phyloP scores from a whole-genome alignment of 2,113 vertebrate species.

The Cranoglanis bouderius region DNA sequence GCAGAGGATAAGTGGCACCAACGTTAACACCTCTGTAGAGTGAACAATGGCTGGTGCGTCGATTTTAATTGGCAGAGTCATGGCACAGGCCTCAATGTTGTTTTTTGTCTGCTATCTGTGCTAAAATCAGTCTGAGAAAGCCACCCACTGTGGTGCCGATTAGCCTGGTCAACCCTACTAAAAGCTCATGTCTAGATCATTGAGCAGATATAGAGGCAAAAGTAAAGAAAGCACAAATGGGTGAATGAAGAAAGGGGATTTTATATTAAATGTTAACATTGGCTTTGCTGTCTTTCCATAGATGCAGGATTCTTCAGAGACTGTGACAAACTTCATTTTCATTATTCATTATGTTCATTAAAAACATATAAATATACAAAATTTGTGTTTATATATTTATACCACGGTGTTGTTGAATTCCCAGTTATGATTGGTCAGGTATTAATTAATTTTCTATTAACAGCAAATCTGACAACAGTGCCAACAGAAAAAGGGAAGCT shows the following conservation, averaged over 20 bases:
- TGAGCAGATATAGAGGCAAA: slow-evolving; percentile 63
- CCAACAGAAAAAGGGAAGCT: not conserved
- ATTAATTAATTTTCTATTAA: not conserved
- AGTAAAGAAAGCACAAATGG: slow-evolving; percentile 65
- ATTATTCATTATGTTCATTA: not conserved
- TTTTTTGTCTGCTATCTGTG: slow-evolving; percentile 61
- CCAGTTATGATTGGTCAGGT: not conserved
- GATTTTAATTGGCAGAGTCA: slow-evolving; percentile 74
- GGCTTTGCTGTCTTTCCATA: slow-evolving; percentile 12
- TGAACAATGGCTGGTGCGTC: slow-evolving; percentile 66
- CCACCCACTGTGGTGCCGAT: slow-evolving; percentile 72
- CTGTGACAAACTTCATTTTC: not conserved
- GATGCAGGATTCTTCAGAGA: not conserved
- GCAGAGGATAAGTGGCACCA: not conserved
- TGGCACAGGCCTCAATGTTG: slow-evolving; percentile 66
- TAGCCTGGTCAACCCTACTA: slow-evolving; percentile 71
- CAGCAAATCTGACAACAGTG: not conserved
- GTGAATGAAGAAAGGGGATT: slow-evolving; percentile 38
- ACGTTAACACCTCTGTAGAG: slow-evolving; percentile 56
- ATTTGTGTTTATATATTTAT: not conserved
- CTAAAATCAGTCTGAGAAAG: slow-evolving; percentile 68
- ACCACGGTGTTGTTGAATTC: not conserved
- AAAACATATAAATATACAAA: not conserved
- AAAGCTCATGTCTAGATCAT: slow-evolving; percentile 70
- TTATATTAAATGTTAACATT: slow-evolving; percentile 27